A percentile compares a stretch with the other conserved stretches of the same genome.
Evolutionary conservation across 2,113 vertebrate species (phyloP).

Genomic region (Phyllostomus discolor): DNA sequence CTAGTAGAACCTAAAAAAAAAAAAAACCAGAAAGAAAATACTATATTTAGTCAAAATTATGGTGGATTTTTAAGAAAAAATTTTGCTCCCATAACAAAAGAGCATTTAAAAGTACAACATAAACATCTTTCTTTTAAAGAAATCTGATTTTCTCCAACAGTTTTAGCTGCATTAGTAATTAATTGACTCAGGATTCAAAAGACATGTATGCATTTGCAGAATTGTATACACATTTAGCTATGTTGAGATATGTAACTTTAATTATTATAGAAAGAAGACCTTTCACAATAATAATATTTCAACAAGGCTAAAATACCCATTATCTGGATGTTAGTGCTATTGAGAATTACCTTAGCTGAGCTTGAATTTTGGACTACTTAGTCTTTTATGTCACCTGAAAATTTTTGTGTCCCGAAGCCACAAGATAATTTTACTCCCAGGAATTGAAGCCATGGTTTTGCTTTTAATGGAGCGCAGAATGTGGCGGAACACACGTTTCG

Average conservation of each 20-base stretch:
- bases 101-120: background rate
- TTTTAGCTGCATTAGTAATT: slow-evolving; percentile 25
- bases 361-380: background rate
- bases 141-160: background rate
- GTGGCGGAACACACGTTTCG: background rate
- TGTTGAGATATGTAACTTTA: background rate
- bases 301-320: background rate
- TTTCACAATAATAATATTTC: background rate
- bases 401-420: background rate
- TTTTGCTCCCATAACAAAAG: background rate
- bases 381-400: background rate
- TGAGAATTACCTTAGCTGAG: background rate
- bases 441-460: background rate
- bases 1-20: background rate
- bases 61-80: background rate
- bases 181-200: background rate
- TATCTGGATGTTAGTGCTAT: background rate
- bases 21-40: background rate
- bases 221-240: background rate
- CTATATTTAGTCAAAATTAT: background rate
- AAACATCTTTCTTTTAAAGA: background rate
- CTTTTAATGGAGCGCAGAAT: background rate
- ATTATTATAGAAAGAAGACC: background rate
- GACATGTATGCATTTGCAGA: background rate
- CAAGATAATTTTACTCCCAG: background rate